phyloP scores from a whole-genome alignment of 2,113 vertebrate species.

The Centrocercus urophasianus region DNA sequence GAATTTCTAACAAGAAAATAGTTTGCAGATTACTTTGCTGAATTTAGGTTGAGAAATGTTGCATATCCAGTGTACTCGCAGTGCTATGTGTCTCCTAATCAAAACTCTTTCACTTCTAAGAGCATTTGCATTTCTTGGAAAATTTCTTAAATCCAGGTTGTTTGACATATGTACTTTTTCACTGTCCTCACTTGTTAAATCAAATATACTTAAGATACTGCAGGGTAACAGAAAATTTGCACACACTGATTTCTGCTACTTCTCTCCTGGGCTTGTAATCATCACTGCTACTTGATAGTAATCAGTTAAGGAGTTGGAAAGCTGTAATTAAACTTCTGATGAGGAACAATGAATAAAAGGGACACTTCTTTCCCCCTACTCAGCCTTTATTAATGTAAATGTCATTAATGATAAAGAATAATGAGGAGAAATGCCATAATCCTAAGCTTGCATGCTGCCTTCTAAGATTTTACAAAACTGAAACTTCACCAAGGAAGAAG shows the following conservation, averaged over 20 bases:
- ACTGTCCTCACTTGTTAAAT: neutral
- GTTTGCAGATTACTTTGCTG: constrained; percentile 5
- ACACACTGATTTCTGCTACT: neutral
- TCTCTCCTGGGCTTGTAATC: neutral
- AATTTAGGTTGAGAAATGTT: neutral
- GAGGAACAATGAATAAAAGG: neutral
- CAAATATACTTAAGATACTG: constrained; percentile 10
- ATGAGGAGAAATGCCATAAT: neutral
- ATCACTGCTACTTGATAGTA: neutral
- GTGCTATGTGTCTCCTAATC: neutral
- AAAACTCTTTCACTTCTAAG: constrained; percentile 8
- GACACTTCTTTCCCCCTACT: neutral
- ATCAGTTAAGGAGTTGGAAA: neutral
- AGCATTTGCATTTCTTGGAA: constrained; percentile 19
- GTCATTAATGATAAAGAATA: neutral
- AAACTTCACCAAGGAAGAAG: neutral
- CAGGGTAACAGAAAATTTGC: neutral
- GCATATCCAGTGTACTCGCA: neutral
- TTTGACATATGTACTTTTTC: neutral
- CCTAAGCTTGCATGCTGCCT: neutral
- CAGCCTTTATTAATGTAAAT: constrained; percentile 4
- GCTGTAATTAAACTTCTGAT: constrained; percentile 31
- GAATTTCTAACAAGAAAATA: neutral
- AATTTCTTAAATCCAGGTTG: neutral
- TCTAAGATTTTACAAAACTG: neutral